Evolutionary conservation across 1,140 invertebrate species (phyloP), one percentile per base, ranked within the genome.

Genomic region (Piezodorus guildinii): DNA sequence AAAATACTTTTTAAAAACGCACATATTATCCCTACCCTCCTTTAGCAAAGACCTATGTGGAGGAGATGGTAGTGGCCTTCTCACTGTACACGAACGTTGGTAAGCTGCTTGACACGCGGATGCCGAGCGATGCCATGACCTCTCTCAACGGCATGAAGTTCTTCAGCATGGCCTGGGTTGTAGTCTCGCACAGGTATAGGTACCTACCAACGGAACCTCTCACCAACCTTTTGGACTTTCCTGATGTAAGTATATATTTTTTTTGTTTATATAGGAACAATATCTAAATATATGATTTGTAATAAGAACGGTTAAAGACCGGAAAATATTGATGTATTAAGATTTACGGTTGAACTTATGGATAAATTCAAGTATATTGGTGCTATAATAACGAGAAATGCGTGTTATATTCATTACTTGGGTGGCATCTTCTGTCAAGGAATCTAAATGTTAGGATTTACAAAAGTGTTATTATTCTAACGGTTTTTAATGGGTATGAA

Each of bases 81-180:
- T 80, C 79, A 0, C 19, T 78, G 3, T 76, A 77, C 60, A 75
- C 74, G 0, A 80, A 80, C 64, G 74, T 72, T 3, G 73, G 72
- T 44, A 71, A 74, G 56, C 68, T 79, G 0, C 59, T 79, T 14
- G 72, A 49, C 2, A 75, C 74, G 0, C 62, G 70, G 5, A 67
- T 71, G 23, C 49, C 51, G 3, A 45, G 34, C 0, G 69, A 74
- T 34, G 69, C 73, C 0, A 71, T 82, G 15, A 65, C 64, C 0
- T 79, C 77, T 66, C 65, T 82, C 0, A 76, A 81, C 65, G 80
- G 80, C 14, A 68, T 82, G 1, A 72, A 78, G 58, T 76, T 75
- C 54, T 58, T 82, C 3, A 78, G 78, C 52, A 80, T 79, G 34
- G 71, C 75, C 6, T 81, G 80, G 79, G 77, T 82, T 12, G 72